These are phyloP conservation scores for Caiman crocodilus DNA, from an alignment of 2,797 vertebrate species.

Conservation along the genomic window DNA sequence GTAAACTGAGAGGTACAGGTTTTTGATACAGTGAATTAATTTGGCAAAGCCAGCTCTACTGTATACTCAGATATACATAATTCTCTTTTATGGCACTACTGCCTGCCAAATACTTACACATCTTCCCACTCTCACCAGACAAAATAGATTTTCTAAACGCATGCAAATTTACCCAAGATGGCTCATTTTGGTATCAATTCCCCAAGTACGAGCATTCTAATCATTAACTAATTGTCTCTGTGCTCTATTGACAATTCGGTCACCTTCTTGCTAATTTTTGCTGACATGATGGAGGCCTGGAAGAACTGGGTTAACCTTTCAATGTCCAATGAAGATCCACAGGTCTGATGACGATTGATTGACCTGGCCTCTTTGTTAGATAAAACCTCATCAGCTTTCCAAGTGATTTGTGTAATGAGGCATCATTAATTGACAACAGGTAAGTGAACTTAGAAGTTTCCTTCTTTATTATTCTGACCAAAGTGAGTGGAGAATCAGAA, in stretches of 20 bases:
- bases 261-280: conserved; percentile 94
- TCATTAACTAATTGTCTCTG: conserved; percentile 98
- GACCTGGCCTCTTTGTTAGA: conserved; percentile 92
- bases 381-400: conserved; percentile 96
- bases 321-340: conserved; percentile 89
- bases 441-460: conserved; percentile 87
- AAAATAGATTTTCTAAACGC: conserved; percentile 91
- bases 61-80: not conserved
- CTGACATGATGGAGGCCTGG: conserved; percentile 91
- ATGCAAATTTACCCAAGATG: conserved; percentile 92
- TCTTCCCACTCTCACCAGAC: conserved; percentile 1
- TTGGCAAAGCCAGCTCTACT: conserved; percentile 24
- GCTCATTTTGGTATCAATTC: conserved; percentile 92
- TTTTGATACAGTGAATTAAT: conserved; percentile 6
- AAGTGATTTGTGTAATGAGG: conserved; percentile 98
- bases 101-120: conserved; percentile 32
- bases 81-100: conserved; percentile 39
- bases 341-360: conserved; percentile 94
- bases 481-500: conserved; percentile 38
- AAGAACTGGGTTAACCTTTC: conserved; percentile 96
- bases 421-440: conserved; percentile 92
- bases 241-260: conserved; percentile 91
- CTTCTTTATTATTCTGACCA: conserved; percentile 17
- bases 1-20: conserved; percentile 21
- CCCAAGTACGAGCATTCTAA: conserved; percentile 88